Percentiles rank a stretch among this genome's conserved stretches.
Evolutionary conservation across 2,888 invertebrate species (phyloP).

Genomic region (Melikaiella ostensackeni): DNA sequence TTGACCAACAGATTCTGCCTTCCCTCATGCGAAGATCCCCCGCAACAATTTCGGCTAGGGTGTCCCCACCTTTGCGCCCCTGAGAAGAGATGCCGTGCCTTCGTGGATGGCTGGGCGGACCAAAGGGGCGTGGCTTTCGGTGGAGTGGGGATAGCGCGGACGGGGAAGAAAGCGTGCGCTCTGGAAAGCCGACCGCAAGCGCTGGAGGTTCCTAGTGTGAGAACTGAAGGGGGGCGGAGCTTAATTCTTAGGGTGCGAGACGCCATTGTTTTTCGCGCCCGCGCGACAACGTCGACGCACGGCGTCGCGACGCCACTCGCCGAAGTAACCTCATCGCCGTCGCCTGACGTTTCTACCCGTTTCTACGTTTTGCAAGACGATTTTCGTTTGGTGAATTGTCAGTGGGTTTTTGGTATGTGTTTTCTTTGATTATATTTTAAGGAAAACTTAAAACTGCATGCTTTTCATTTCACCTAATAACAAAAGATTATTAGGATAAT

Average conservation of each 20-base stretch:
- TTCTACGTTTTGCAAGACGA: not conserved
- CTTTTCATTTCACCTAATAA: too few relatives aligned
- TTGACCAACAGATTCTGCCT: slow-evolving; percentile 77
- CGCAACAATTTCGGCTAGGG: slow-evolving; percentile 67
- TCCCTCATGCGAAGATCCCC: slow-evolving; percentile 70
- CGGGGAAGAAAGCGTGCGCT: slow-evolving; percentile 63
- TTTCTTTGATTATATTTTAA: too few relatives aligned
- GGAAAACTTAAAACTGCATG: too few relatives aligned
- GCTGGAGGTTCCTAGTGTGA: slow-evolving; percentile 69
- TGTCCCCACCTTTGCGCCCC: slow-evolving; percentile 59
- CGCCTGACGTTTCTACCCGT: slow-evolving; percentile 50
- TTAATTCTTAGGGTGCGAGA: slow-evolving; percentile 56
- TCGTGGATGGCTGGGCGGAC: slow-evolving; percentile 47
- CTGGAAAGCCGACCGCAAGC: slow-evolving; percentile 62
- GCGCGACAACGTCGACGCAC: slow-evolving; percentile 64
- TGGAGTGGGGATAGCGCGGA: slow-evolving; percentile 60
- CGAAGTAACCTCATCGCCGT: slow-evolving; percentile 65
- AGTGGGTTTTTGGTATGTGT: not conserved
- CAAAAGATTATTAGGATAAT: too few relatives aligned
- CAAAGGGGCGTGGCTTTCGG: slow-evolving; percentile 56
- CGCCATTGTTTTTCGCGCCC: slow-evolving; percentile 69
- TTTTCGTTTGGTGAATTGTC: slow-evolving; percentile 14
- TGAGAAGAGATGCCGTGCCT: slow-evolving; percentile 42
- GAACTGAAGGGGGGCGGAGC: slow-evolving; percentile 68
- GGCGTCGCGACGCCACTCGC: slow-evolving; percentile 68